phyloP scores from a whole-genome alignment of 2,888 invertebrate species.

The Prosapia bicincta region DNA sequence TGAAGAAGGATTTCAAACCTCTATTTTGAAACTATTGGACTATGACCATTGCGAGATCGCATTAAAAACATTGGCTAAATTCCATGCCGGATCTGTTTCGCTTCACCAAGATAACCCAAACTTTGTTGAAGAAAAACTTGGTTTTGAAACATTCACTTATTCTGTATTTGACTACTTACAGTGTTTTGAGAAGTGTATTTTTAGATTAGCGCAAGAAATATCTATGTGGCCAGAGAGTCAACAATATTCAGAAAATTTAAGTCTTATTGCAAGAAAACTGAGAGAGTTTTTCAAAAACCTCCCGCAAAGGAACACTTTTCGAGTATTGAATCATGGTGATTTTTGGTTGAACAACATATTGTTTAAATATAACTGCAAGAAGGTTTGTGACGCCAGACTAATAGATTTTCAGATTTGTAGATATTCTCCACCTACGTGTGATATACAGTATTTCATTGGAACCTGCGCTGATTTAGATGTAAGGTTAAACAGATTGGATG shows the following conservation, averaged over 20 bases:
- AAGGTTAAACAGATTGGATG: background rate
- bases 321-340: background rate
- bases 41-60: background rate
- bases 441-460: background rate
- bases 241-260: background rate
- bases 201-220: background rate
- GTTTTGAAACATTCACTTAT: background rate
- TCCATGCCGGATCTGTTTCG: background rate
- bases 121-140: background rate
- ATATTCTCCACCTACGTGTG: background rate
- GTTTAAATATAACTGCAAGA: background rate
- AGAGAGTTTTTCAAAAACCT: background rate
- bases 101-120: background rate
- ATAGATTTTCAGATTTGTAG: background rate
- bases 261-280: background rate
- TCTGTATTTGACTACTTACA: background rate
- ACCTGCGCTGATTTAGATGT: background rate
- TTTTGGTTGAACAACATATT: background rate
- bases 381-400: background rate
- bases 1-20: too few species aligned
- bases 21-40: background rate
- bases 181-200: background rate
- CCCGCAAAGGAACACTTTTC: background rate
- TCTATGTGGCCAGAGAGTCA: background rate
- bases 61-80: background rate